Evolutionary conservation across 2,888 invertebrate species (phyloP).

Genomic region (Oscheius onirici): DNA sequence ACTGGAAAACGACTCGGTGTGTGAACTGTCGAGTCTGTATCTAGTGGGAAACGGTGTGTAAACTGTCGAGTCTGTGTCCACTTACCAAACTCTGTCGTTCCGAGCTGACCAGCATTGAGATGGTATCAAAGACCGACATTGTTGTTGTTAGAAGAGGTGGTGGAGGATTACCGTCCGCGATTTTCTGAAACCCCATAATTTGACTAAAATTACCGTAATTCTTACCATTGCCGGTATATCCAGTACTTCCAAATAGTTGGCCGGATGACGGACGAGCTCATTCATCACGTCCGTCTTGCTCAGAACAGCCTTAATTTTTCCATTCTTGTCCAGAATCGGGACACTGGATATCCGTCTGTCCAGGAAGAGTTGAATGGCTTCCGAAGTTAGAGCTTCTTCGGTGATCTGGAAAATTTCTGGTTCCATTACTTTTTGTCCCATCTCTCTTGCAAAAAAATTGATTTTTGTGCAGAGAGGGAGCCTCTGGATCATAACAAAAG

Average conservation of each 20-base stretch:
- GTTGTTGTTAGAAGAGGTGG: conserved; percentile 38
- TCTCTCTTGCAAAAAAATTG: conserved; percentile 12
- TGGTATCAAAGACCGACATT: conserved; percentile 55
- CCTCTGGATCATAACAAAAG: conserved; percentile 24
- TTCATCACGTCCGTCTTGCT: conserved; percentile 58
- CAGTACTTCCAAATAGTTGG: conserved; percentile 55
- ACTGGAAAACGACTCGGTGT: no score
- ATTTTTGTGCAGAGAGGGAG: neutral
- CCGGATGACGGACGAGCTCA: conserved; percentile 54
- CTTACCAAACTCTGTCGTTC: conserved; percentile 48
- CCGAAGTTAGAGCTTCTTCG: conserved; percentile 42
- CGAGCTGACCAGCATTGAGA: conserved; percentile 48
- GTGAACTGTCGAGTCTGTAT: no score
- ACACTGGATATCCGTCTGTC: conserved; percentile 59
- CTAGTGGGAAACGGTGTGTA: neutral
- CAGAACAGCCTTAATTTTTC: conserved; percentile 51
- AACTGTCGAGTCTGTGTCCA: no score
- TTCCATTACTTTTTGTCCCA: neutral
- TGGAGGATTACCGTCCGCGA: conserved; percentile 37
- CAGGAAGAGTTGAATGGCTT: conserved; percentile 56
- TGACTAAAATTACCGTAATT: neutral
- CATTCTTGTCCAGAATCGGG: conserved; percentile 55
- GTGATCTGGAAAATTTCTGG: conserved; percentile 44
- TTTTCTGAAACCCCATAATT: conserved; percentile 28
- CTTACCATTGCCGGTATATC: conserved; percentile 49